Evolutionary conservation across 1,140 invertebrate genomes (phyloP), one percentile per base, ranked within the genome.

Genomic region (Heliconius hermathena): DNA sequence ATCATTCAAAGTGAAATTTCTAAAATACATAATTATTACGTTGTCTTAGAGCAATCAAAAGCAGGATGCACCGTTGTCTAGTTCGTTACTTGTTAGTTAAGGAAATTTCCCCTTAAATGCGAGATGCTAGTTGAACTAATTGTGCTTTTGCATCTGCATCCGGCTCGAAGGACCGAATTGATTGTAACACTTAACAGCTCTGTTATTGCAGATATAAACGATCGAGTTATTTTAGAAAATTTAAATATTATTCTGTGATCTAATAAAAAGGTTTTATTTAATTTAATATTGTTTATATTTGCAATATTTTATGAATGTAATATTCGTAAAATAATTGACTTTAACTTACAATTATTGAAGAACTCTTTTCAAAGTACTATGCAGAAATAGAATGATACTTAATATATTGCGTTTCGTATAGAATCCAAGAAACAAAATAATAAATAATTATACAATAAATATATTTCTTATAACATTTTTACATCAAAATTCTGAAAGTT

Each of bases 61-160:
- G 60, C 60, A 66, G 3, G 22, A 26, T 26, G 60, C 60, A n/a
- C 60, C 22, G 60, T 66, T 11, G 60, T 66, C 60, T 66, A 29
- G 60, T 66, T 66, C 60, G 60, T 66, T 66, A 66, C 60, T 66
- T 66, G 60, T 66, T 66, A 29, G 60, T 66, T 66, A 66, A 26
- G 60, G 60, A 66, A 26, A 66, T 29, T 66, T 66, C 60, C 26
- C 60, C 22, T 11, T 66, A 66, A 66, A 66, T 22, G 60, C 60
- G 60, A 36, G 33, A 8, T 26, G 60, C 60, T 66, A 66, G 60
- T 66, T 66, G 60, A 26, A 66, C 60, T 66, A 66, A 66, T 66
- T 66, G 60, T 66, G 60, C 60, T 66, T 13, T 29, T 26, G 60
- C 60, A 66, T 66, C 57, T 66, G 57, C 57, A 66, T 66, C 57